A percentile compares a stretch with the other conserved stretches of the same genome.
phyloP scores from a whole-genome alignment of 2,888 invertebrate genomes.

The Tribolium freemani region DNA sequence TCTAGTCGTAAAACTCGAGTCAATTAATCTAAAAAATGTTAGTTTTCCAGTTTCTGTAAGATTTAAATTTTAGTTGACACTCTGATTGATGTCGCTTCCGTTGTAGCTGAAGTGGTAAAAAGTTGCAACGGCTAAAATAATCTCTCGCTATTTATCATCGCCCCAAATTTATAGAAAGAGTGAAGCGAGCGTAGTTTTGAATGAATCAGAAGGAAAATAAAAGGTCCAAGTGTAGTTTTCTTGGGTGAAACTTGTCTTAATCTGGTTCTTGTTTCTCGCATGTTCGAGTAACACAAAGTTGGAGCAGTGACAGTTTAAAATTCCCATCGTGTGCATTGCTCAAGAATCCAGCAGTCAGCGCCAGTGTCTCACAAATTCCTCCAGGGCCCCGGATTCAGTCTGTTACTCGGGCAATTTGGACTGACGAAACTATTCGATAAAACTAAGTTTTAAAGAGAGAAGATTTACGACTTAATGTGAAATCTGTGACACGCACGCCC shows the following conservation, averaged over 20 bases:
- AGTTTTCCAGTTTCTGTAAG: not conserved
- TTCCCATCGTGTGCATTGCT: slow-evolving; percentile 21
- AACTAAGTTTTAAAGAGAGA: slow-evolving; percentile 19
- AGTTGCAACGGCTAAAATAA: not conserved
- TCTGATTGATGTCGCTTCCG: not conserved
- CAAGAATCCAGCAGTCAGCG: slow-evolving; percentile 16
- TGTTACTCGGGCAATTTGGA: slow-evolving; percentile 13
- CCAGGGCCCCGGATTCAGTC: slow-evolving; percentile 4
- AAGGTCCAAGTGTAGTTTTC: not conserved
- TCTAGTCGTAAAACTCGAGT: not conserved
- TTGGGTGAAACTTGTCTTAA: not conserved
- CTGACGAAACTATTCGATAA: slow-evolving; percentile 24
- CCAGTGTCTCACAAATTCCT: slow-evolving; percentile 8
- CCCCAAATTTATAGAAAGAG: not conserved
- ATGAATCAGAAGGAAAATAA: not conserved
- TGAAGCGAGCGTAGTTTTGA: not conserved
- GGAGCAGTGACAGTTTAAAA: slow-evolving; percentile 18
- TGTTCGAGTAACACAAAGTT: not conserved
- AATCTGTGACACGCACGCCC: slow-evolving; percentile 4
- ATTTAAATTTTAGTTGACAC: not conserved
- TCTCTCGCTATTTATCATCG: not conserved
- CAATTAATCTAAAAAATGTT: not conserved
- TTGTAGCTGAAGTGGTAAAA: not conserved
- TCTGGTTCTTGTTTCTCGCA: not conserved
- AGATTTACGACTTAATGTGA: slow-evolving; percentile 17